These are phyloP conservation scores for Zaprionus capensis DNA, from an alignment of 1,140 invertebrate species.

Conservation along the genomic window DNA sequence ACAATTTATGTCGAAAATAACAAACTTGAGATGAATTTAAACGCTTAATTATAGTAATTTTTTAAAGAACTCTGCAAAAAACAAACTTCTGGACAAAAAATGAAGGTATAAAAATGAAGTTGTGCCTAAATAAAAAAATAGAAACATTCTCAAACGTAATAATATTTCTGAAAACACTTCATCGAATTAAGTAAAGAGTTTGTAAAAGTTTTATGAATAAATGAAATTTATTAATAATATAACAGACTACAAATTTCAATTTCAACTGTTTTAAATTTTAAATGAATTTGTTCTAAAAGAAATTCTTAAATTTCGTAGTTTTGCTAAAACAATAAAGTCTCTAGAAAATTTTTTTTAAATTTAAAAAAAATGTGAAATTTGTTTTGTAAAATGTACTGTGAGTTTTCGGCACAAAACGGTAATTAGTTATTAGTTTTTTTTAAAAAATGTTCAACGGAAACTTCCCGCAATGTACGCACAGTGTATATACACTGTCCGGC, in stretches of 20 bases:
- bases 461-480: slow-evolving; percentile 7
- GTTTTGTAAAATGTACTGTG: not conserved
- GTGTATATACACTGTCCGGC: slow-evolving; percentile 10
- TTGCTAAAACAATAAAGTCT: not conserved
- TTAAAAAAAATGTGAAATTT: not conserved
- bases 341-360: not conserved
- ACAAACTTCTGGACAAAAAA: not conserved
- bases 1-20: not conserved
- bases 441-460: not conserved
- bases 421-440: not conserved
- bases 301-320: no score
- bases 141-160: not conserved
- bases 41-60: not conserved
- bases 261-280: not conserved
- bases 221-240: no score
- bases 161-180: not conserved
- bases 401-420: not conserved
- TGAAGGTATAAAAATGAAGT: not conserved
- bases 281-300: not conserved
- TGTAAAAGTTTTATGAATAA: no score
- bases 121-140: not conserved
- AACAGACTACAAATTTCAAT: no score
- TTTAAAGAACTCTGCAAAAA: not conserved
- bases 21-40: not conserved
- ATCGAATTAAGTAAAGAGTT: not conserved